Conservation (phyloP, 2,797 vertebrate genomes). For the Pachyuromys duprasi region DNA sequence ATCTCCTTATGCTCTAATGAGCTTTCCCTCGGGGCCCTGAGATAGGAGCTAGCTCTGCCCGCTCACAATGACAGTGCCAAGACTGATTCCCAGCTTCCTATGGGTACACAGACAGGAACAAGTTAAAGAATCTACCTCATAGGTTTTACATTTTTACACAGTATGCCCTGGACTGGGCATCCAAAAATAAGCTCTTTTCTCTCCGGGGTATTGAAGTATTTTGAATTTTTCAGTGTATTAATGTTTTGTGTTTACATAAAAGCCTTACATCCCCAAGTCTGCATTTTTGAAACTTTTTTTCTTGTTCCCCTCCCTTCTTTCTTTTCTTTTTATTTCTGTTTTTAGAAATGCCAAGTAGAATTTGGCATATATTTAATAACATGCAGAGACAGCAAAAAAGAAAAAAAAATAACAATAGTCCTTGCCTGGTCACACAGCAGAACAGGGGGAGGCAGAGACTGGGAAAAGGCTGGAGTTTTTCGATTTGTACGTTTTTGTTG, state of each 20-base stretch:
- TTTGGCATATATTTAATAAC: constrained; percentile 59
- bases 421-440: neutral
- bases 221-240: constrained; percentile 47
- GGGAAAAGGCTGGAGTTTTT: neutral
- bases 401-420: neutral
- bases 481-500: neutral
- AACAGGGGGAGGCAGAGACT: neutral
- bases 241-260: constrained; percentile 62
- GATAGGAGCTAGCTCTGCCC: neutral
- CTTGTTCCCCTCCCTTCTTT: neutral
- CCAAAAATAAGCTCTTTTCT: constrained; percentile 51
- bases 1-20: neutral
- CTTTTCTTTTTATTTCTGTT: neutral
- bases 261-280: constrained; percentile 35
- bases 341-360: constrained; percentile 59
- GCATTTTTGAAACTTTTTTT: constrained; percentile 33
- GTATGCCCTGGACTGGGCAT: neutral
- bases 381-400: neutral
- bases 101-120: neutral
- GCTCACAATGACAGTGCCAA: neutral
- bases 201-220: neutral
- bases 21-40: neutral
- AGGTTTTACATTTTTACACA: constrained; percentile 13
- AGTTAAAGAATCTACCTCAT: neutral
- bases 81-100: neutral